phyloP scores from a whole-genome alignment of 2,888 invertebrate species.

The Aphelenchoides bicaudatus region DNA sequence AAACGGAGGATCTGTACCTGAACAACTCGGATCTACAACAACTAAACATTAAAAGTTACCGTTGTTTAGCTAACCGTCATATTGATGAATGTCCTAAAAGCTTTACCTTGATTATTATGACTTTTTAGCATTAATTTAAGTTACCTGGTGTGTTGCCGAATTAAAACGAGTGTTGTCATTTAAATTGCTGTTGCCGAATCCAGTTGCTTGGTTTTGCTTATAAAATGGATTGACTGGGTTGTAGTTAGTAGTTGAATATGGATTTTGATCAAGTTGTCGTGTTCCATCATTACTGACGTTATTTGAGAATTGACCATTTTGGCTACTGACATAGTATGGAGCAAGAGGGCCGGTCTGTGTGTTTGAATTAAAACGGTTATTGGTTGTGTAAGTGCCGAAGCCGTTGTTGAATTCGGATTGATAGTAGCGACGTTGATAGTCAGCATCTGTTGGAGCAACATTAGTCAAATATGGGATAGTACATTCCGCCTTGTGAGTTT shows the following conservation, averaged over 20 bases:
- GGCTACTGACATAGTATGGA: constrained; percentile 1
- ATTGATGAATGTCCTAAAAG: constrained; percentile 12
- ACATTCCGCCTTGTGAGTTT: constrained; percentile 6
- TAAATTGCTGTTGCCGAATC: background rate
- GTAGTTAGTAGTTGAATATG: background rate
- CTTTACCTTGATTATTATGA: too few relatives aligned
- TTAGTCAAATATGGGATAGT: constrained; percentile 14
- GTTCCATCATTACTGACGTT: too few relatives aligned
- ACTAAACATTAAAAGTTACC: too few relatives aligned
- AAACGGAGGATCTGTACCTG: constrained; percentile 9
- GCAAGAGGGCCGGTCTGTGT: too few relatives aligned
- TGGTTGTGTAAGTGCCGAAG: constrained; percentile 1
- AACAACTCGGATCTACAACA: constrained; percentile 12
- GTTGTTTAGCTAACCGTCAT: constrained; percentile 14
- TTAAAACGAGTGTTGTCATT: background rate
- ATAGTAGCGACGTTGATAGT: background rate
- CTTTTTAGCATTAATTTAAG: too few relatives aligned
- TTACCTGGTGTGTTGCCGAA: background rate
- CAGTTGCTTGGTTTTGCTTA: too few relatives aligned
- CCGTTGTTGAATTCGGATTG: background rate
- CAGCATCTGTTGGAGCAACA: background rate
- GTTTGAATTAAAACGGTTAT: background rate
- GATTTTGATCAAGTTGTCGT: background rate
- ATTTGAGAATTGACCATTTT: too few relatives aligned
- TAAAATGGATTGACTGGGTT: background rate